phyloP scores from a whole-genome alignment of 2,888 invertebrate genomes.

The Rotaria socialis region DNA sequence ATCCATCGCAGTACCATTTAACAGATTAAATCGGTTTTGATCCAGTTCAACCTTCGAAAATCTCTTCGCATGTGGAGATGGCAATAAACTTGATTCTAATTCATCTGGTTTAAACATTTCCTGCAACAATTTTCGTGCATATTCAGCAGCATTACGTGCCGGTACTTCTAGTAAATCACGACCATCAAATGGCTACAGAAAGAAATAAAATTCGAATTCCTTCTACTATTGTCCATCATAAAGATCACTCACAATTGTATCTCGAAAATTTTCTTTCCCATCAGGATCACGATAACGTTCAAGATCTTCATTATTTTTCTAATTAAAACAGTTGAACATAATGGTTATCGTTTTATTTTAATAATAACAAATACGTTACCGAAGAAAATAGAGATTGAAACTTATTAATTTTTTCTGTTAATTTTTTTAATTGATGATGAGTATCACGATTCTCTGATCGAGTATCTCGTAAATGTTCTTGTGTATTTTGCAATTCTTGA shows the following conservation, averaged over 20 bases:
- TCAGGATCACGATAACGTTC: not conserved
- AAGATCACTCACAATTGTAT: not conserved
- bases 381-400: not conserved
- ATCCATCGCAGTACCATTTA: not conserved
- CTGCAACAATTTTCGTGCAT: not conserved
- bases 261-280: not conserved
- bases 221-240: not conserved
- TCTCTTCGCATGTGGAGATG: not conserved
- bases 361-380: not conserved
- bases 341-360: not conserved
- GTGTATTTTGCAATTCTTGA: constrained; percentile 8
- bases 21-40: not conserved
- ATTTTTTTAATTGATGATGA: not conserved
- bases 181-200: not conserved
- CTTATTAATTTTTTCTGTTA: not conserved
- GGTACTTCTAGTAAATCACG: not conserved
- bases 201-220: not conserved
- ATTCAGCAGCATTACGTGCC: not conserved
- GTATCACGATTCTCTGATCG: not conserved
- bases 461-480: not conserved
- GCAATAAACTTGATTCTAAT: not conserved
- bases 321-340: not conserved
- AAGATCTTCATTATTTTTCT: not conserved
- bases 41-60: not conserved
- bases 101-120: not conserved